Conservation (phyloP, 2,888 invertebrate species). For the Girardia tigrina region DNA sequence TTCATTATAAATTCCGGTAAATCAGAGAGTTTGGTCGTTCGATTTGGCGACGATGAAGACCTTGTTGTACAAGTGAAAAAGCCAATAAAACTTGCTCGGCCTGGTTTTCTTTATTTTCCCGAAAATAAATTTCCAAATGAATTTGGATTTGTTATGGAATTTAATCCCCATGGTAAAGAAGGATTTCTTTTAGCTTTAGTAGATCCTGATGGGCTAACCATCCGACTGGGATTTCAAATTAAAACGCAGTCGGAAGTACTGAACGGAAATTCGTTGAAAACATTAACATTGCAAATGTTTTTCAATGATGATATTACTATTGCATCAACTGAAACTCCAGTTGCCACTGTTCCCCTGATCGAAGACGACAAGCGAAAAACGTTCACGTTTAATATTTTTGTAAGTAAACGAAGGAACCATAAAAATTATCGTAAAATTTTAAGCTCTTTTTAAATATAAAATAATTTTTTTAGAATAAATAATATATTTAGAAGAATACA, state of each 20-base stretch:
- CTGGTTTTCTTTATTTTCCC: background rate
- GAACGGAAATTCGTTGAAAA: background rate
- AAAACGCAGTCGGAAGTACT: background rate
- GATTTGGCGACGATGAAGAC: background rate
- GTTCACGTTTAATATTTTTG: background rate
- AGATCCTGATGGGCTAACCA: background rate
- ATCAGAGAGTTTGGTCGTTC: background rate
- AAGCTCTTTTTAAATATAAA: too few species aligned
- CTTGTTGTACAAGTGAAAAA: background rate
- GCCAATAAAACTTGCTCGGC: background rate
- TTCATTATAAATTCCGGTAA: background rate
- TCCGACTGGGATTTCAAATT: background rate
- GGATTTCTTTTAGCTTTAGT: background rate
- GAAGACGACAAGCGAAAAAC: background rate
- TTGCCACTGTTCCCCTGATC: background rate
- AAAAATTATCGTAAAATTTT: too few species aligned
- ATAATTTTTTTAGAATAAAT: too few species aligned
- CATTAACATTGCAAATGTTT: background rate
- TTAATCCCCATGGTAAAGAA: background rate
- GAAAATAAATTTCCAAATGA: background rate
- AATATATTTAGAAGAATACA: too few species aligned
- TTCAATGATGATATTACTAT: slow-evolving; percentile 11
- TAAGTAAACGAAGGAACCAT: too few species aligned
- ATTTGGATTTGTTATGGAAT: background rate
- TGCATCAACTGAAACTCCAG: background rate